A percentile compares a stretch with the other conserved stretches of the same genome.
Evolutionary conservation across 2,888 invertebrate species (phyloP).

Genomic region (Cyclophora punctaria): DNA sequence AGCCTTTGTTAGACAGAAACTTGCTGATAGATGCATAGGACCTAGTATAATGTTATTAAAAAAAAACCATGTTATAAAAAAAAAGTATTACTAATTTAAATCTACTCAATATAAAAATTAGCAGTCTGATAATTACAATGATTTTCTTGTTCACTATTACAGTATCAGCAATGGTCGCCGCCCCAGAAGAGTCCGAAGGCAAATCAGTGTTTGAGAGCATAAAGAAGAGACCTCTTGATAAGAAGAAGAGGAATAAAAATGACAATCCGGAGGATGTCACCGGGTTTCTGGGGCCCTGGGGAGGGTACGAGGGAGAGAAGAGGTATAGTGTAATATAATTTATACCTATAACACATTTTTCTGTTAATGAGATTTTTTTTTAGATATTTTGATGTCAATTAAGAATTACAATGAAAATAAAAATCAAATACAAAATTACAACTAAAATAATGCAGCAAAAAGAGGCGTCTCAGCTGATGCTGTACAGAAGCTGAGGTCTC

Average conservation of each 20-base stretch:
- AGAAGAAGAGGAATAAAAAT: constrained; percentile 90
- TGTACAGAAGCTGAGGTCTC: no score
- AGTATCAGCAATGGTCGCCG: constrained; percentile 77
- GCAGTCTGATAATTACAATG: neutral
- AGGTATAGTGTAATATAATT: constrained; percentile 38
- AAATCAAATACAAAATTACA: no score
- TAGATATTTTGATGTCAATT: no score
- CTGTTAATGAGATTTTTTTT: no score
- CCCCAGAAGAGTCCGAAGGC: constrained; percentile 83
- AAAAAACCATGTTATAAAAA: no score
- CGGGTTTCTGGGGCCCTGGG: constrained; percentile 99
- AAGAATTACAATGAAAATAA: no score
- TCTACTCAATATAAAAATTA: neutral
- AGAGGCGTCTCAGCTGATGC: no score
- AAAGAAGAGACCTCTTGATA: constrained; percentile 81
- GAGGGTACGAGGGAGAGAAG: constrained; percentile 92
- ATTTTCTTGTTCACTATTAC: constrained; percentile 10
- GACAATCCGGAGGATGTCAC: constrained; percentile 93
- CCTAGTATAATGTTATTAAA: no score
- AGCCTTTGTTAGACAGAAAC: no score
- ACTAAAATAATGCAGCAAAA: no score
- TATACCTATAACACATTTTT: no score
- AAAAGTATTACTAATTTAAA: neutral
- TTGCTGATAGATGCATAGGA: no score
- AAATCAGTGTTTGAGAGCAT: constrained; percentile 94